A percentile compares a stretch with the other conserved stretches of the same genome.
phyloP scores from a whole-genome alignment of 2,113 vertebrate species.

The Campylomormyrus numenius region DNA sequence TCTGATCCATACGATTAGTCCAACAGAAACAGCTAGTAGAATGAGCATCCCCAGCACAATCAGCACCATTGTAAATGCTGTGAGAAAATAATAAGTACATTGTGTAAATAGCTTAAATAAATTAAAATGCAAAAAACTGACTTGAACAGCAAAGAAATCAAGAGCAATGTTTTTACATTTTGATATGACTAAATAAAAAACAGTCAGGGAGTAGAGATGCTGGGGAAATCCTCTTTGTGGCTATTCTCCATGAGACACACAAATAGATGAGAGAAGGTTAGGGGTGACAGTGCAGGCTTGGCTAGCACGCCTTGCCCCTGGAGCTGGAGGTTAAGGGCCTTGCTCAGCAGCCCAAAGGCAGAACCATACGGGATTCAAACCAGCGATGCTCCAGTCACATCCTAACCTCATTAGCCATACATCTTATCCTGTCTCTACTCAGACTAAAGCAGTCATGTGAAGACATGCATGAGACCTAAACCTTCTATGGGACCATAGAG shows the following conservation, averaged over 20 bases:
- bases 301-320: neutral
- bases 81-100: slow-evolving; percentile 16
- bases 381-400: neutral
- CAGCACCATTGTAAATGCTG: slow-evolving; percentile 24
- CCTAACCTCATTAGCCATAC: neutral
- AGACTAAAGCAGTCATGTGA: neutral
- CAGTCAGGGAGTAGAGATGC: neutral
- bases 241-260: neutral
- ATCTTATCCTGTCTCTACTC: neutral
- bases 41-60: slow-evolving; percentile 23
- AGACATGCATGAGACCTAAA: neutral
- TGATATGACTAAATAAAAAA: neutral
- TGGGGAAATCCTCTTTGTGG: neutral
- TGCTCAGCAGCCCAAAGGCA: neutral
- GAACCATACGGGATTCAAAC: neutral
- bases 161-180: neutral
- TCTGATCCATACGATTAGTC: slow-evolving; percentile 34
- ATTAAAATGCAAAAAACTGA: neutral
- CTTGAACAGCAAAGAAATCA: neutral
- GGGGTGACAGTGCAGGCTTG: neutral
- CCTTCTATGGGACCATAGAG: neutral
- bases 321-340: neutral
- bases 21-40: slow-evolving; percentile 20
- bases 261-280: neutral
- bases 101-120: neutral